Base-by-base conservation (phyloP, 2,797 vertebrate species). In the Rhinophrynus dorsalis region DNA sequence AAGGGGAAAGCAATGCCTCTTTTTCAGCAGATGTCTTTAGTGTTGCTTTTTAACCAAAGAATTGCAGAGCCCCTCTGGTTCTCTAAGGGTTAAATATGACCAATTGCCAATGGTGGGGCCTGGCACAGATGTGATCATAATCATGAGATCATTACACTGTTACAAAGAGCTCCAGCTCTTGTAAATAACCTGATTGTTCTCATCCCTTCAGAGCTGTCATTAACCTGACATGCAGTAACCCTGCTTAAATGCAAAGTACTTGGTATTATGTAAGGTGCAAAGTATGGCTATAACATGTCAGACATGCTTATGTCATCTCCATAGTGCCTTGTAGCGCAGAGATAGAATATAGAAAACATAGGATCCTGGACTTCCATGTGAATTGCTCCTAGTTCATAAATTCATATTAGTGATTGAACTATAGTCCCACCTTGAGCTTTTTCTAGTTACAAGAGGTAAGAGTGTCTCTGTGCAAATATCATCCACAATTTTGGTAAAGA, bases 181-280 rank as follows among this genome's bases (percentile, higher is more conserved):
- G 67, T 72, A 65, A 65, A 72, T 72, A 72, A 72, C 61, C 54
- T 52, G 61, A 65, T 58, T 73, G 62, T 73, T 73, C 70, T 67
- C 62, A 60, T 73, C 55, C 55, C 17, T 12, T 44, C 17, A 59
- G 54, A 73, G 61, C 55, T 59, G 69, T 60, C 69, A 60, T 73
- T 73, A 73, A 67, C 51, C 70, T 73, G 70, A 73, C 70, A 37
- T 33, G 11, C 35, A 66, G 47, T 73, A 73, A 73, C 70, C 70
- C 70, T 45, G 55, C 56, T 73, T 73, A 73, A 60, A 60, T 59
- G 42, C 55, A 58, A 60, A 60, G 45, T 20, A 29, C 51, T 63
- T 20, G 35, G 62, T 32, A 58, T 66, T 60, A 67, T 60, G 59
- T 58, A 52, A 58, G 55, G 32, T 56, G 33, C 35, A 11, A 32